Conservation (phyloP, 2,113 vertebrate species). For the Podarcis cretensis region DNA sequence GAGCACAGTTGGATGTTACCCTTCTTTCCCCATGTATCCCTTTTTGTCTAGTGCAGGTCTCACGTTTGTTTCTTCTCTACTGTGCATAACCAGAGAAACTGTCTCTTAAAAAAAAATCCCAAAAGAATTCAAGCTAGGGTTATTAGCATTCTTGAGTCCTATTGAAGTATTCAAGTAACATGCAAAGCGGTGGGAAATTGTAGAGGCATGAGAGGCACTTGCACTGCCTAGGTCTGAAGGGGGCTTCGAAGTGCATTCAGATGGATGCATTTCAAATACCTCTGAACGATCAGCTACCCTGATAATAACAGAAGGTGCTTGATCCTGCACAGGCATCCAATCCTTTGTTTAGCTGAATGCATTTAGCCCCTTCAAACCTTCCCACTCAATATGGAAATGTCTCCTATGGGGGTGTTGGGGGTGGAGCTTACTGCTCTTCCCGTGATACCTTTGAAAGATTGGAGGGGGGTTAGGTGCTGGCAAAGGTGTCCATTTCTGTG, state of each 20-base stretch:
- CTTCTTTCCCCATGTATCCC: not conserved
- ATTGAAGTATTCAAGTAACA: too few relatives aligned
- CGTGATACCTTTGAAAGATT: not conserved
- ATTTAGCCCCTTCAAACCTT: too few relatives aligned
- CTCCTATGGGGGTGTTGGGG: too few relatives aligned
- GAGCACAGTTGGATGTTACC: not conserved
- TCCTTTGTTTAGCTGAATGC: too few relatives aligned
- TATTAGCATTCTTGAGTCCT: not conserved
- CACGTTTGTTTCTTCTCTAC: not conserved
- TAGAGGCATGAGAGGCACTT: not conserved
- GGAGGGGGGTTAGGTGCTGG: not conserved
- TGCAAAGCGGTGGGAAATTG: not conserved
- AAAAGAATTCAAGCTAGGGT: not conserved
- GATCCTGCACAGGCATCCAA: too few relatives aligned
- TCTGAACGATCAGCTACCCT: too few relatives aligned
- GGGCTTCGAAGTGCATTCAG: too few relatives aligned
- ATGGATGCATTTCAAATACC: too few relatives aligned
- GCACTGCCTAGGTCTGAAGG: too few relatives aligned
- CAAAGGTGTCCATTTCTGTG: not conserved
- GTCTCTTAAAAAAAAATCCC: not conserved
- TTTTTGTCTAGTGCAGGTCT: not conserved
- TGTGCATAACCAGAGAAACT: not conserved
- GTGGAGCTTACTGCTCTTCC: too few relatives aligned
- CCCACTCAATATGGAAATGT: too few relatives aligned
- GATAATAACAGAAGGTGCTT: too few relatives aligned